Percentiles rank a stretch among this genome's conserved stretches.
Evolutionary conservation across 2,797 vertebrate genomes (phyloP).

Genomic region (Gallirallus australis): DNA sequence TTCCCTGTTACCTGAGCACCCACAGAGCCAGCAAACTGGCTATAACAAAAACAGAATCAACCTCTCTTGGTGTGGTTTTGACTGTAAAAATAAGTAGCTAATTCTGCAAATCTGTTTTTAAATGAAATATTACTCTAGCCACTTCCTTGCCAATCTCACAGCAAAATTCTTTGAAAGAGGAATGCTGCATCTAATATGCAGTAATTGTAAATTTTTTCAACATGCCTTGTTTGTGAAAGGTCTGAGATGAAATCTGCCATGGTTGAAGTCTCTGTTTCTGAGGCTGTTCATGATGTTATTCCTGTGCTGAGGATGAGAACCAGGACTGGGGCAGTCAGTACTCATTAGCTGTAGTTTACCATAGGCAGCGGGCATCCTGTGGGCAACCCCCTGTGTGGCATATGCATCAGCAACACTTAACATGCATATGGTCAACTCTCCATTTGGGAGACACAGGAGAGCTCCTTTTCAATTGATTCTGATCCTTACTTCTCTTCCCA

Average conservation of each 20-base stretch:
- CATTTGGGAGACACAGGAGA: not conserved
- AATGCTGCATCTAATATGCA: not conserved
- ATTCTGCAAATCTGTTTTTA: not conserved
- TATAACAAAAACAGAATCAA: not conserved
- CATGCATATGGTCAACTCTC: not conserved
- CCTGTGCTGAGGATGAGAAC: not conserved
- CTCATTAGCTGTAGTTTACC: not conserved
- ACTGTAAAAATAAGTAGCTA: not conserved
- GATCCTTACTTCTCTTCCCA: not conserved
- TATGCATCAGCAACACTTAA: not conserved
- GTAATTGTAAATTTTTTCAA: not conserved
- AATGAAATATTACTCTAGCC: not conserved
- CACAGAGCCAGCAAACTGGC: not conserved
- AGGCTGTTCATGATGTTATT: not conserved
- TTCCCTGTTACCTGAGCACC: not conserved
- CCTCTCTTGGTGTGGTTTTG: not conserved
- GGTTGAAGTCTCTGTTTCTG: not conserved
- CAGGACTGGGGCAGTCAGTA: not conserved
- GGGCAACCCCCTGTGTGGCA: not conserved
- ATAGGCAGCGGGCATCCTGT: not conserved
- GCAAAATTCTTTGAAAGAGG: not conserved
- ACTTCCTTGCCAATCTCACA: not conserved
- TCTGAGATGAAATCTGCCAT: not conserved
- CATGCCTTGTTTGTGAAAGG: not conserved
- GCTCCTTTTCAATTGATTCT: not conserved